Conservation (phyloP, 64 coral and sea anemone species). For the Dendronephthya gigantea region DNA sequence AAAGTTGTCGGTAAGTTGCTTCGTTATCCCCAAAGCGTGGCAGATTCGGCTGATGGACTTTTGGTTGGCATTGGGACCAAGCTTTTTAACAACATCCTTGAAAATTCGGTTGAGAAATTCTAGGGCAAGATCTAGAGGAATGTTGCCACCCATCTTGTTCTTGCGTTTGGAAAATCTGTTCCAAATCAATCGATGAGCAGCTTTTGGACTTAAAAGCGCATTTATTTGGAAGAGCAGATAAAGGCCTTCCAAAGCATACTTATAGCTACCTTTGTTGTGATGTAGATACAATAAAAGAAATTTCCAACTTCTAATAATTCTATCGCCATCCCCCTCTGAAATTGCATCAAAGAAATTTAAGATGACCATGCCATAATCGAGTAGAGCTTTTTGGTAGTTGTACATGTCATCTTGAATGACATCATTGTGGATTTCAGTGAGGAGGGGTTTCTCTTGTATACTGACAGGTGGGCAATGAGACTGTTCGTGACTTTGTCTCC, state of each 20-base stretch:
- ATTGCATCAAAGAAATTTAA: constrained; percentile 68
- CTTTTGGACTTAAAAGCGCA: neutral
- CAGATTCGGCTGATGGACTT: neutral
- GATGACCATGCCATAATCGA: constrained; percentile 66
- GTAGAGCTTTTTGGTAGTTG: constrained; percentile 55
- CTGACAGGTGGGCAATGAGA: constrained; percentile 27
- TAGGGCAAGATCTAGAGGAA: neutral
- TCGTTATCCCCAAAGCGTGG: neutral
- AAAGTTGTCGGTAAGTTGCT: neutral
- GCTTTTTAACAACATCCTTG: neutral
- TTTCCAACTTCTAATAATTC: constrained; percentile 18
- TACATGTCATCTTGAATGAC: constrained; percentile 51
- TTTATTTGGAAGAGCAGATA: neutral
- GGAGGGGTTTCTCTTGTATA: constrained; percentile 1
- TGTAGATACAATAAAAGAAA: neutral
- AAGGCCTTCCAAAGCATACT: neutral
- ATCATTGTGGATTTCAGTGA: neutral
- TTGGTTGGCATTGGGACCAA: neutral
- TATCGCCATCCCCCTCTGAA: constrained; percentile 53
- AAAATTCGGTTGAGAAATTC: neutral
- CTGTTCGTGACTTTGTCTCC: constrained; percentile 34
- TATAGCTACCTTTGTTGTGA: neutral
- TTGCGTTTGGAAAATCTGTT: constrained; percentile 7
- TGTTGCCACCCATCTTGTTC: neutral
- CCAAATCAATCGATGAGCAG: neutral